Percentiles rank a stretch among this genome's conserved stretches.
These are phyloP conservation scores for Ennomos erosarius DNA, from an alignment of 2,888 invertebrate species.

Conservation along the genomic window DNA sequence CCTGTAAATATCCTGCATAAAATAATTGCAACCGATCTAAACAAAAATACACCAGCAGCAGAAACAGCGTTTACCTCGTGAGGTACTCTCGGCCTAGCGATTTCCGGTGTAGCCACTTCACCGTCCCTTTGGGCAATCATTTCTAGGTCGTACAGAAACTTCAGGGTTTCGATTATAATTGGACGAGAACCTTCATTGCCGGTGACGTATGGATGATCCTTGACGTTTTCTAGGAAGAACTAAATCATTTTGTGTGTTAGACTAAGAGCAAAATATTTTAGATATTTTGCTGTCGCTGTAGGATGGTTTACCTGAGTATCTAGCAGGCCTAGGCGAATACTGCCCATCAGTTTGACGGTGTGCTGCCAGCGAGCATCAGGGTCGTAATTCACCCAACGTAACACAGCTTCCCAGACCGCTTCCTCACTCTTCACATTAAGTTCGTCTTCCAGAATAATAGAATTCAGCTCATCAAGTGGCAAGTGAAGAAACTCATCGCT, in stretches of 20 bases:
- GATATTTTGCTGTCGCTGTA: neutral
- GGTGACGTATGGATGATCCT: slow-evolving; percentile 94
- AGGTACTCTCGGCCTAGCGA: slow-evolving; percentile 93
- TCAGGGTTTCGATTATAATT: slow-evolving; percentile 95
- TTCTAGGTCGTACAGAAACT: slow-evolving; percentile 96
- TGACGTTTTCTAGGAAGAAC: slow-evolving; percentile 96
- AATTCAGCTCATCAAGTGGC: slow-evolving; percentile 89
- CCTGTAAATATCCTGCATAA: slow-evolving; percentile 59
- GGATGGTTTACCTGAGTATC: slow-evolving; percentile 87
- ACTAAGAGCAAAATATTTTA: neutral
- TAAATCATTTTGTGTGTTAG: slow-evolving; percentile 53
- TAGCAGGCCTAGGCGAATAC: slow-evolving; percentile 92
- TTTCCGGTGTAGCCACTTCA: slow-evolving; percentile 93
- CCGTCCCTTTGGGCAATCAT: slow-evolving; percentile 92
- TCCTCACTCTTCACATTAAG: slow-evolving; percentile 95
- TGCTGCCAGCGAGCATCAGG: slow-evolving; percentile 89
- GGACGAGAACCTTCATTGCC: slow-evolving; percentile 94
- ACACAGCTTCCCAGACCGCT: slow-evolving; percentile 93
- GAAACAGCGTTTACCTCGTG: slow-evolving; percentile 85
- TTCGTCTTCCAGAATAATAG: slow-evolving; percentile 92
- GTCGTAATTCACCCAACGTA: slow-evolving; percentile 94
- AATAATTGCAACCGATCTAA: slow-evolving; percentile 2
- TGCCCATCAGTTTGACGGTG: slow-evolving; percentile 92
- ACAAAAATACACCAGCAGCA: neutral
- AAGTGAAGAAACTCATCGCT: slow-evolving; percentile 91